A percentile compares a stretch with the other conserved stretches of the same genome.
Conservation (phyloP, 1,140 invertebrate species). For the Glomeris maerens region DNA sequence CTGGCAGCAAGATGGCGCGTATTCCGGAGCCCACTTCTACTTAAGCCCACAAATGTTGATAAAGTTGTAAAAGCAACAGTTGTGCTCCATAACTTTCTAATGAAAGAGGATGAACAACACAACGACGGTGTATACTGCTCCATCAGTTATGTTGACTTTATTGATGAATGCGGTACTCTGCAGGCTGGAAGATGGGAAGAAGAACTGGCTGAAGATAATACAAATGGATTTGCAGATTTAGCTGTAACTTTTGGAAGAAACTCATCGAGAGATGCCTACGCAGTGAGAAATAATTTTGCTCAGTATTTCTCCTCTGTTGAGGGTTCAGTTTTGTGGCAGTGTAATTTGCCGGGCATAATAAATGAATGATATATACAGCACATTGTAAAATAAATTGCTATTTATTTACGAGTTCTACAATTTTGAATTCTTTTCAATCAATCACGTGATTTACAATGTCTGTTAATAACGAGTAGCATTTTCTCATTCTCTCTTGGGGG, state of each 20-base stretch:
- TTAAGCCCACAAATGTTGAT: not conserved
- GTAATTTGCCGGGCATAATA: no score
- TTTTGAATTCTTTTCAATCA: no score
- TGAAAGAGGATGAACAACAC: not conserved
- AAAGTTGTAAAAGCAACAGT: not conserved
- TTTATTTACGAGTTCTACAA: no score
- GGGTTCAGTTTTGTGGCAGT: not conserved
- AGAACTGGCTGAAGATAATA: not conserved
- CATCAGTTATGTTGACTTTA: not conserved
- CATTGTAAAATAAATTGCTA: no score
- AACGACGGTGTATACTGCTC: not conserved
- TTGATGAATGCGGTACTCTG: not conserved
- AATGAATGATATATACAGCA: no score
- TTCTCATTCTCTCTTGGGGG: no score
- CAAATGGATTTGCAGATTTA: not conserved
- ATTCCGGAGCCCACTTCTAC: not conserved
- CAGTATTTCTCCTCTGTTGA: not conserved
- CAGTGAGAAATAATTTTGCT: not conserved
- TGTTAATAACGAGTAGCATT: no score
- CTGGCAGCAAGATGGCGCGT: not conserved
- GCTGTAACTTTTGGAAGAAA: not conserved
- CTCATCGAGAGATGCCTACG: not conserved
- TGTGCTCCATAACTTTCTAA: not conserved
- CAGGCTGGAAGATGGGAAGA: not conserved
- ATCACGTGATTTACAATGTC: no score